Evolutionary conservation across 2,797 vertebrate species (phyloP).

Genomic region (Pachyuromys duprasi): DNA sequence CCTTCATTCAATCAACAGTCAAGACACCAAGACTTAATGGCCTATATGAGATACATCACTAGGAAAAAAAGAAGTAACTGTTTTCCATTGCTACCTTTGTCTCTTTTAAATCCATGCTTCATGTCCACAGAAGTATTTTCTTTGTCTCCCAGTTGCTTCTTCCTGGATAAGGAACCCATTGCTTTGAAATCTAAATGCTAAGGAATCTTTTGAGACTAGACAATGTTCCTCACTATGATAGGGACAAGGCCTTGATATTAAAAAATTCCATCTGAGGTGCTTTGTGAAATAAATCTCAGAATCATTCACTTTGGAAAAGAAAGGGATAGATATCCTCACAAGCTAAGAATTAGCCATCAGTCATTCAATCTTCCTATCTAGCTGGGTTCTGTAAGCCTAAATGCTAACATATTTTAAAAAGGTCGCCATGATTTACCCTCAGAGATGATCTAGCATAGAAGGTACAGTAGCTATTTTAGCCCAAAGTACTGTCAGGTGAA

Average conservation of each 20-base stretch:
- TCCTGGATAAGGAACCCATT: neutral
- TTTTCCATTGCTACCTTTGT: neutral
- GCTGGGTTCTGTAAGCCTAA: neutral
- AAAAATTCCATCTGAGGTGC: neutral
- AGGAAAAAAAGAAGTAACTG: neutral
- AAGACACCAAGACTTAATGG: neutral
- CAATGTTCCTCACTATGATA: neutral
- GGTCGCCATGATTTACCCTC: neutral
- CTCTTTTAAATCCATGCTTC: neutral
- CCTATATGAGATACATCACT: neutral
- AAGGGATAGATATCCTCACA: neutral
- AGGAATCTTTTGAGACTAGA: neutral
- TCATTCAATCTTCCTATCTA: neutral
- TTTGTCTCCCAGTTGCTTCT: conserved; percentile 13
- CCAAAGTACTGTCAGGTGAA: neutral
- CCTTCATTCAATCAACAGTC: conserved; percentile 49
- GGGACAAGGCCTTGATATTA: neutral
- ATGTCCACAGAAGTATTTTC: neutral
- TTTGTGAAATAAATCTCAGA: conserved; percentile 33
- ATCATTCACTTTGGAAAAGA: neutral
- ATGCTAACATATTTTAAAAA: neutral
- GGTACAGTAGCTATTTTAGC: neutral
- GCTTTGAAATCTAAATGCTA: neutral
- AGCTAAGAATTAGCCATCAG: neutral
- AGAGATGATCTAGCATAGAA: conserved; percentile 4